Evolutionary conservation across 2,797 vertebrate genomes (phyloP), one percentile per base, ranked within the genome.

Genomic region (Rhynchotus rufescens): DNA sequence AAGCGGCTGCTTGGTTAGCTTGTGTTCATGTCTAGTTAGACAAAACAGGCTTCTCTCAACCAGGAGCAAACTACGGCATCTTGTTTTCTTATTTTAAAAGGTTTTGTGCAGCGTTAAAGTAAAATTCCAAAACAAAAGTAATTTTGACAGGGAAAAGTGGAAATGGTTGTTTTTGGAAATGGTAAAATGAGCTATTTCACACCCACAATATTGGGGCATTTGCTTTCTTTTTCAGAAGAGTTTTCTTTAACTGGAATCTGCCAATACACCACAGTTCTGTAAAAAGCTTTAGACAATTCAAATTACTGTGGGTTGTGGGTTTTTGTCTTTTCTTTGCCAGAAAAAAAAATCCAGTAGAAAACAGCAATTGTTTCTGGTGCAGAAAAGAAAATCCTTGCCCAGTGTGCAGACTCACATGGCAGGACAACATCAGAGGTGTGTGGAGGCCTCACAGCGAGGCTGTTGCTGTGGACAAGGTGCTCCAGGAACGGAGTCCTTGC

Each of bases 51-150:
- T 86, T 89, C 84, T 64, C 40, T 81, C 47, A 82, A 75, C 2
- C 2, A 78, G 62, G 26, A 78, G 57, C 21, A 64, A 76, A 30
- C 11, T 5, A 44, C 38, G 88, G 86, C 1, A 59, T 84, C 26
- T 79, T 79, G 42, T 12, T 87, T 51, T 47, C 61, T 34, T 69
- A 36, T 79, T 93, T 69, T 9, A 64, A 91, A 88, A 60, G n/a
- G 34, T 64, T 66, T 93, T 71, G 60, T 52, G 65, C 30, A 74
- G 52, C 14, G 10, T 21, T 71, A 28, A 67, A 74, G 28, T 82
- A 57, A 84, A 92, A 88, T 49, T 79, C 60, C 15, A 66, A 88
- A 93, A 56, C 8, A 57, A 40, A 79, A 93, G 32, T 80, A 57
- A 89, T n/a, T 83, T 78, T 61, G 40, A 86, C 54, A 23, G 84